These are phyloP conservation scores for Enteromius mattozi DNA, from an alignment of 2,797 vertebrate species.

Conservation along the genomic window DNA sequence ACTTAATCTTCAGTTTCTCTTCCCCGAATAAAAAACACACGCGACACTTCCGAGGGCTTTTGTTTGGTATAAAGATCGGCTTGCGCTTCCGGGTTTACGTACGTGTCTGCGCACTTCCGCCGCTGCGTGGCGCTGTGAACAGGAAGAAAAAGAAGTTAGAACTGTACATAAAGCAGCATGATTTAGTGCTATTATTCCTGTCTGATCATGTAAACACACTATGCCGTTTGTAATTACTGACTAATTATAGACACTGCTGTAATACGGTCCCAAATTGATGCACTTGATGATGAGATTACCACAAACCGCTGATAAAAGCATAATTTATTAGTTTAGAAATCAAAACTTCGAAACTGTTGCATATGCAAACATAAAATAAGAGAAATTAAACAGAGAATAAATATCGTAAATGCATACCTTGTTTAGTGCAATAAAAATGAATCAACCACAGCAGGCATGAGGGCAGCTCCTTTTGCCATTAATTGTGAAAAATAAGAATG, in stretches of 20 bases:
- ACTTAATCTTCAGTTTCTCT: slow-evolving; percentile 37
- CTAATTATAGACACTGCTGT: too few species aligned
- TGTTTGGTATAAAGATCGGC: slow-evolving; percentile 55
- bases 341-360: too few species aligned
- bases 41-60: slow-evolving; percentile 58
- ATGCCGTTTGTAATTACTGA: too few species aligned
- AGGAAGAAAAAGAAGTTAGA: background rate
- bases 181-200: background rate
- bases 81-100: slow-evolving; percentile 62
- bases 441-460: too few species aligned
- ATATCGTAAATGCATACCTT: background rate
- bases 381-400: background rate
- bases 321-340: too few species aligned
- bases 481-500: too few species aligned
- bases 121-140: background rate
- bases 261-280: too few species aligned
- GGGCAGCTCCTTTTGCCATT: background rate
- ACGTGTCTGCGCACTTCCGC: slow-evolving; percentile 6
- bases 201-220: background rate
- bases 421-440: background rate
- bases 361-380: background rate
- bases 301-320: too few species aligned
- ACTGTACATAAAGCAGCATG: too few species aligned
- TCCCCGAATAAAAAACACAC: slow-evolving; percentile 33
- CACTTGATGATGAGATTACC: too few species aligned